Percentiles rank a stretch among this genome's conserved stretches.
Evolutionary conservation across 2,888 invertebrate species (phyloP).

Genomic region (Campoletis raptor): DNA sequence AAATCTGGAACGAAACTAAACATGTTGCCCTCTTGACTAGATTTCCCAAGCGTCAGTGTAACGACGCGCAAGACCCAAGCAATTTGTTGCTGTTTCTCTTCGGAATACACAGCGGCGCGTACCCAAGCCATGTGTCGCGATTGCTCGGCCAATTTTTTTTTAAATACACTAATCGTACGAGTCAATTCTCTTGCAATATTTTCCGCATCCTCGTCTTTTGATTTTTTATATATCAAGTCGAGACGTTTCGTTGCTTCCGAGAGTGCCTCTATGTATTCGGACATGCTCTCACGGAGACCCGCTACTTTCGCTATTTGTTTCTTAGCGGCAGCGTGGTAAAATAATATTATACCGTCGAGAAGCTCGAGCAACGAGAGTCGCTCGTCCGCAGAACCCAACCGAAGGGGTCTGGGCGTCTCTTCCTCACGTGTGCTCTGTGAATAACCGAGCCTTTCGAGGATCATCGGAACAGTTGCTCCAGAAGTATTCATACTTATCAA

Average conservation of each 20-base stretch:
- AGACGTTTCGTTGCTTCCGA: slow-evolving; percentile 87
- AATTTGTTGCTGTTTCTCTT: slow-evolving; percentile 87
- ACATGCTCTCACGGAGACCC: slow-evolving; percentile 88
- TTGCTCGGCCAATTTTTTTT: slow-evolving; percentile 87
- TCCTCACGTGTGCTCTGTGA: slow-evolving; percentile 76
- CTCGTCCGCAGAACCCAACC: slow-evolving; percentile 85
- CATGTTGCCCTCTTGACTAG: slow-evolving; percentile 87
- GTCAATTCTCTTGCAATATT: slow-evolving; percentile 86
- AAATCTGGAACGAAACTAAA: slow-evolving; percentile 91
- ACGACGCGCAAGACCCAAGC: slow-evolving; percentile 88
- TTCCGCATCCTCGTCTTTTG: slow-evolving; percentile 76
- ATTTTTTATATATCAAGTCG: slow-evolving; percentile 79
- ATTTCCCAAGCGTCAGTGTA: slow-evolving; percentile 87
- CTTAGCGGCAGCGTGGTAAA: slow-evolving; percentile 89
- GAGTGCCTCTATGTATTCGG: slow-evolving; percentile 88
- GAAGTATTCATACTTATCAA: slow-evolving; percentile 83
- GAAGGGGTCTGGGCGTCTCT: slow-evolving; percentile 80
- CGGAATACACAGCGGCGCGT: slow-evolving; percentile 88
- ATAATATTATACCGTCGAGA: slow-evolving; percentile 88
- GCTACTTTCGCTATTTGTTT: slow-evolving; percentile 87
- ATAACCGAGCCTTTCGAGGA: slow-evolving; percentile 78
- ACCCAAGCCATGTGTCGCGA: slow-evolving; percentile 90
- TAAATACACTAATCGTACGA: slow-evolving; percentile 87
- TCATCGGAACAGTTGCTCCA: slow-evolving; percentile 67
- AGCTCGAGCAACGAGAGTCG: slow-evolving; percentile 87